Evolutionary conservation across 2,113 vertebrate species (phyloP), one percentile per base, ranked within the genome.

Genomic region (Pterocles gutturalis): DNA sequence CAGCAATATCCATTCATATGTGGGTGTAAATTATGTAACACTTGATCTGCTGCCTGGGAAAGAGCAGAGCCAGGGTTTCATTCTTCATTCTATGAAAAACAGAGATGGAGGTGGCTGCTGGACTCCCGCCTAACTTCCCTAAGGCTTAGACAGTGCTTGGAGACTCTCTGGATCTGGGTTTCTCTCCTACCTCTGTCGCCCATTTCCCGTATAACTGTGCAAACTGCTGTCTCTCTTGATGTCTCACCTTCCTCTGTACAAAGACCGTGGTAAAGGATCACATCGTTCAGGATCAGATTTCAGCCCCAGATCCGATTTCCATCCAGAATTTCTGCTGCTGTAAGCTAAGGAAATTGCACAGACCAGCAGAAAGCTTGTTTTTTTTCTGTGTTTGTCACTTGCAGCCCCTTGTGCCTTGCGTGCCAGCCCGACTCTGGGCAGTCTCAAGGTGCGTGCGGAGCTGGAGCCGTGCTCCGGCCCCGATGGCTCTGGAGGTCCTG

Each of bases 21-120:
- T 95, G 93, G 94, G 96, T 93, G 96, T 75, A 1, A 76, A 43
- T 94, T 90, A 54, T 65, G 53, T 82, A 96, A 96, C 31, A 14
- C 14, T 9, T 45, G 82, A n/a, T 78, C 38, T 83, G 61, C 81
- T 82, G 90, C 84, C 51, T 53, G 80, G 36, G 25, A 17, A 11
- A 2, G 48, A 45, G 83, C 55, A 15, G 58, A 45, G 82, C 38
- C 41, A 10, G 60, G 41, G 10, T 43, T 90, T 29, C 1, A 2
- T 26, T 36, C 65, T n/a, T 61, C 33, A 4, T 29, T 33, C 43
- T 48, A 8, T 10, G 26, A n/a, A 25, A 4, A 25, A 36, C 4
- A 43, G 61, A 62, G 15, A 3, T 0, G 5, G 51, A 21, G 0
- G 0, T 11, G 81, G 34, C 36, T 54, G 34, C 58, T 33, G 81